Percentiles rank a stretch among this genome's conserved stretches.
These are phyloP conservation scores for Tragulus kanchil DNA, from an alignment of 2,113 vertebrate genomes.

Conservation along the genomic window DNA sequence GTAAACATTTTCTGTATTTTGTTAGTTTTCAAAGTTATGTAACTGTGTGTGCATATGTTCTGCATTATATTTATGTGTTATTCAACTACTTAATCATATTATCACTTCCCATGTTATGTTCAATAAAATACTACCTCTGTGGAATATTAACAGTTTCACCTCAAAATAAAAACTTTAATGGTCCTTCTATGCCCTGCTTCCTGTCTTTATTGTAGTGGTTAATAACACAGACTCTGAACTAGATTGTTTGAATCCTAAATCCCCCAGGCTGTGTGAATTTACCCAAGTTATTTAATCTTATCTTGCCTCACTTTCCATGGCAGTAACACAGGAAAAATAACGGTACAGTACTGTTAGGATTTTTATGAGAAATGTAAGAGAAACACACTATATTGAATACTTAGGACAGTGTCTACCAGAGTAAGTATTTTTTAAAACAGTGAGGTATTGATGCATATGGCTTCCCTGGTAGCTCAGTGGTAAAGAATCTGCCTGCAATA, in stretches of 20 bases:
- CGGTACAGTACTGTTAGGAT: background rate
- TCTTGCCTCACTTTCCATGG: background rate
- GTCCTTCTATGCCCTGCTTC: background rate
- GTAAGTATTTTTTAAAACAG: background rate
- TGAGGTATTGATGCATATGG: background rate
- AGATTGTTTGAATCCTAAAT: background rate
- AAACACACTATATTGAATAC: background rate
- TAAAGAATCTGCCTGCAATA: background rate
- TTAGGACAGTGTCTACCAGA: background rate
- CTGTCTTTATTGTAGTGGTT: constrained; percentile 35
- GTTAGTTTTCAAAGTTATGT: constrained; percentile 33
- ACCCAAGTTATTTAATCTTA: background rate
- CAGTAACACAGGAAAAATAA: background rate
- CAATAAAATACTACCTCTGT: background rate
- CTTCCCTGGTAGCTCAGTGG: background rate
- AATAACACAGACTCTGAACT: background rate
- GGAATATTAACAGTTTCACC: background rate
- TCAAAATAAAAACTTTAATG: constrained; percentile 66
- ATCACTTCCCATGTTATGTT: background rate
- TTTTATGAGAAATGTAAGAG: background rate
- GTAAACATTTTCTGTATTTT: constrained; percentile 30
- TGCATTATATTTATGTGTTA: background rate
- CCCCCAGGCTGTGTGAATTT: background rate
- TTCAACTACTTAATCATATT: background rate
- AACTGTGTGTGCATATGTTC: background rate